Evolutionary conservation across 2,113 vertebrate genomes (phyloP), one percentile per base, ranked within the genome.

Genomic region (Pedionomus torquatus): DNA sequence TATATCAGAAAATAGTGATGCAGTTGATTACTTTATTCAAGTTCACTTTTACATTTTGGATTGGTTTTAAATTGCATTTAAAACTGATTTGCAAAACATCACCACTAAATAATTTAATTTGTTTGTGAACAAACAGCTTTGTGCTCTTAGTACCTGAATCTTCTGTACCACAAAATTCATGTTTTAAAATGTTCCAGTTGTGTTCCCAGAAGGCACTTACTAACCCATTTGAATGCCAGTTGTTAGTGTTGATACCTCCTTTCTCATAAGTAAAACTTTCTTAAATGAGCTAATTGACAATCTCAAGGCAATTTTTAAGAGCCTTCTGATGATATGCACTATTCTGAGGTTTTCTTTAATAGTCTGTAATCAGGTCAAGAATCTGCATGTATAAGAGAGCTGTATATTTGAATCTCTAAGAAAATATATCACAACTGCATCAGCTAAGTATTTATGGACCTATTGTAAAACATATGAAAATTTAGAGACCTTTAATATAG

Each of bases 281-380:
- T 94, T 95, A 97, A 97, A 93, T 96, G 90, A 93, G 96, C 69
- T 97, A 96, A 98, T 97, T 97, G 92, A 75, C 84, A 97, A 91
- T 95, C 95, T 97, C 96, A 85, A 84, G 83, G 83, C 78, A 94
- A 90, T 96, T 97, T 90, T 87, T 48, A 75, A 89, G 95, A 95
- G 61, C 58, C 64, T 92, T n/a, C 68, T 86, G 83, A 78, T 96
- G 69, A 81, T 69, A 81, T 2, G 11, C 49, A 41, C 87, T 95
- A 81, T 95, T 95, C 80, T 87, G 68, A 58, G 82, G 44, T 95
- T 95, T 90, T 80, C 46, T 86, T 88, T 95, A 91, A 66, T 86
- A 51, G 84, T 93, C 94, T 96, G n/a, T 85, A 97, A 97, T 97
- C 95, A 96, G 96, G 94, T 97, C 96, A 97, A 94, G 89, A 90